These are phyloP conservation scores for Epinephelus coioides DNA, from an alignment of 2,797 vertebrate genomes.

Conservation along the genomic window DNA sequence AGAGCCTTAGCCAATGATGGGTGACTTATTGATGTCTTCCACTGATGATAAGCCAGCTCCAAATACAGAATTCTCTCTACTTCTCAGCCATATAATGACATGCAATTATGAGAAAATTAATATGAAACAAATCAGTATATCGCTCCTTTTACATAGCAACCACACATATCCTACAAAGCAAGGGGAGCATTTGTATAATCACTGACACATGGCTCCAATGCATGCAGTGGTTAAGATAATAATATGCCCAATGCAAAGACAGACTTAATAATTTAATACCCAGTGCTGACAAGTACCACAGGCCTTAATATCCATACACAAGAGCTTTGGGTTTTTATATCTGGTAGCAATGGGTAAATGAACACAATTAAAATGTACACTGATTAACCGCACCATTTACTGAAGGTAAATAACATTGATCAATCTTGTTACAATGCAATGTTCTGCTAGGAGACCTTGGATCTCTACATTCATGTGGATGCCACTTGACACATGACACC, in stretches of 20 bases:
- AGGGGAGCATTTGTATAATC: not conserved
- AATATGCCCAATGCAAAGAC: not conserved
- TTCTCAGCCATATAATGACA: constrained; percentile 3
- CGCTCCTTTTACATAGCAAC: not conserved
- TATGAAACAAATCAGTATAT: not conserved
- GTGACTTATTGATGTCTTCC: constrained; percentile 49
- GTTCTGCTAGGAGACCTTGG: too few species aligned
- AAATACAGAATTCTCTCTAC: constrained; percentile 39
- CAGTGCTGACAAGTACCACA: not conserved
- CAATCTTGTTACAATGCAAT: too few species aligned
- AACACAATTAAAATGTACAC: too few species aligned
- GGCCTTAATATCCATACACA: too few species aligned
- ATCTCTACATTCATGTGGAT: too few species aligned
- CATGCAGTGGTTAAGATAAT: not conserved
- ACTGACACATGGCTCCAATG: not conserved
- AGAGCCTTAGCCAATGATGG: constrained; percentile 31
- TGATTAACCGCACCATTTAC: too few species aligned
- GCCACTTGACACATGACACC: too few species aligned
- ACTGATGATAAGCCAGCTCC: constrained; percentile 34
- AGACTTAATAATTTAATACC: not conserved
- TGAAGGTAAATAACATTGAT: too few species aligned
- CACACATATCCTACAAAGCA: not conserved
- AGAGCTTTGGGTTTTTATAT: not conserved
- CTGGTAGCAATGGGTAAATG: too few species aligned
- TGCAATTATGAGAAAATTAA: not conserved